These are phyloP conservation scores for Zhuqinia jingwanae DNA, from an alignment of 2,888 invertebrate species.

Conservation along the genomic window DNA sequence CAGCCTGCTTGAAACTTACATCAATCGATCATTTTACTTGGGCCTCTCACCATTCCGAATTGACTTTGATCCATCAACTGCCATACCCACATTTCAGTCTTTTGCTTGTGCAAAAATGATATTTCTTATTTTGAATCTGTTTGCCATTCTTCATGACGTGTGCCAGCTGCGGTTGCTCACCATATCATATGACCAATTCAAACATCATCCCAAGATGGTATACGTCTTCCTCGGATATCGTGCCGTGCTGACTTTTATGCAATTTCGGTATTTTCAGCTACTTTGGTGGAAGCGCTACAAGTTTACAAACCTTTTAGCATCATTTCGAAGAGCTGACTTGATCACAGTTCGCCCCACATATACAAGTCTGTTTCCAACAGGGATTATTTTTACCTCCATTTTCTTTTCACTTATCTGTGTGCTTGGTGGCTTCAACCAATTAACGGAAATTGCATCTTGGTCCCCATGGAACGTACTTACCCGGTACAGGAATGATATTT, in stretches of 20 bases:
- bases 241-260: constrained; percentile 17
- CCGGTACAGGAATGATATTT: constrained; percentile 4
- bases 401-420: constrained; percentile 27
- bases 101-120: background rate
- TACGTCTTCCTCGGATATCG: constrained; percentile 39
- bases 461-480: background rate
- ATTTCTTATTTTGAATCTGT: constrained; percentile 10
- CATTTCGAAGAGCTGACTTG: background rate
- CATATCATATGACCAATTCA: constrained; percentile 24
- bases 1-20: constrained; percentile 21
- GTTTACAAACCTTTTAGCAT: background rate
- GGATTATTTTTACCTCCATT: background rate
- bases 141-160: constrained; percentile 16
- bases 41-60: constrained; percentile 34
- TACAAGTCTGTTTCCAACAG: background rate
- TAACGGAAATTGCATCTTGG: constrained; percentile 4
- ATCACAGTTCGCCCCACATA: constrained; percentile 7
- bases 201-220: constrained; percentile 7
- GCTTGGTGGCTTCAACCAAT: constrained; percentile 23
- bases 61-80: background rate
- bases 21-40: background rate
- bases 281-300: constrained; percentile 45
- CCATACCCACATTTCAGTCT: background rate
- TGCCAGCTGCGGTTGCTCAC: constrained; percentile 33
- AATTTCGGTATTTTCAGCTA: constrained; percentile 38